Base-by-base conservation (phyloP, 23 tunicate genomes). In the Oikopleura dioica region DNA sequence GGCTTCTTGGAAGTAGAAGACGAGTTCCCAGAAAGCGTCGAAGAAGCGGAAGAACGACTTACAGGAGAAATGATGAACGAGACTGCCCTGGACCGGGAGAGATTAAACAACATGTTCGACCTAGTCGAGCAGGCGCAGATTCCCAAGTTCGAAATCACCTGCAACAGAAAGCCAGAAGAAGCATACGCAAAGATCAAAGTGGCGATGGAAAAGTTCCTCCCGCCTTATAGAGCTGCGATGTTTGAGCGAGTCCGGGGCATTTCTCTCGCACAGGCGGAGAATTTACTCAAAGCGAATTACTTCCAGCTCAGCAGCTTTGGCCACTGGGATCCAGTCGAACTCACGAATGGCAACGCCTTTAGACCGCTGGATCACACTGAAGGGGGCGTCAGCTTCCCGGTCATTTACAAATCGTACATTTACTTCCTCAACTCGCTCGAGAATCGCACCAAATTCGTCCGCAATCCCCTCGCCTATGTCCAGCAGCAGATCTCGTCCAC, bases 261-360 rank as follows among this genome's bases (percentile, higher is more conserved):
- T 63, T 16, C 32, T 63, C 33, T 21, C 2, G 32, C 29, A 28
- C 30, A 23, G 33, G 16, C 33, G 16, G 72, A 23, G 26, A 63
- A 63, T 63, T 28, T 63, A 16, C 72, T 63, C 26, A 63, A 44
- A 44, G 9, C 55, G 21, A 44, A 44, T 44, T 44, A 85, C 82
- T 85, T 84, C 68, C 87, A 91, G 37, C 82, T 84, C 30, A 82
- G 87, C 50, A 78, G 87, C 21, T 91, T 82, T 68, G 84, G 87
- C 37, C 81, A 78, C 37, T 85, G 94, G 97, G 97, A 91, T 37
- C 97, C 97, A 9, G 97, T 91, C 23, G 76, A 82, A 76, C 92
- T 91, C 30, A 68, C 79, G 21, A 21, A 44, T 9, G 55, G 55
- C 9, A 44, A 44, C 55, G 55, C 21, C 21, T 44, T 44, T 44